A percentile compares a stretch with the other conserved stretches of the same genome.
These are phyloP conservation scores for Panagrolaimus sp. DNA, from an alignment of 1,140 invertebrate species.

Conservation along the genomic window DNA sequence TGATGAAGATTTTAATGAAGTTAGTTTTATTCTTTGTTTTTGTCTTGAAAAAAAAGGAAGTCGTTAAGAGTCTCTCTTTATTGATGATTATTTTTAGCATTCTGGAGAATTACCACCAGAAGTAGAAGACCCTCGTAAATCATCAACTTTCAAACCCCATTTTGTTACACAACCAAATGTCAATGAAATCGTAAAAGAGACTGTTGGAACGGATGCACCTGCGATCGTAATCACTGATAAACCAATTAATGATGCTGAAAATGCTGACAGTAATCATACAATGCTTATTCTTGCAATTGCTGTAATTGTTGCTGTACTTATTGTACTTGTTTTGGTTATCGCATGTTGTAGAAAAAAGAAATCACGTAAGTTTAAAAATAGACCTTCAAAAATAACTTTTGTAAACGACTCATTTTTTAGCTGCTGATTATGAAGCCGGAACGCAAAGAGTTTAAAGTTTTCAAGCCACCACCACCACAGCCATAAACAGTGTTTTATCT, in stretches of 20 bases:
- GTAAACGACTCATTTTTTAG: too few relatives aligned
- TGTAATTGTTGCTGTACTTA: constrained; percentile 3
- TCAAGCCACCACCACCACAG: too few relatives aligned
- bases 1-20: constrained; percentile 8
- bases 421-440: too few relatives aligned
- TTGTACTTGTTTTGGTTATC: neutral
- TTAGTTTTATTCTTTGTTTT: neutral
- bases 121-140: neutral
- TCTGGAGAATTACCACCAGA: constrained; percentile 3
- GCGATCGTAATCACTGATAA: neutral
- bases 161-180: constrained; percentile 4
- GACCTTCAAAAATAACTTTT: neutral
- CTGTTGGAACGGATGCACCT: neutral
- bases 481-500: too few relatives aligned
- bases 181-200: too few relatives aligned
- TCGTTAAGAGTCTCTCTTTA: too few relatives aligned
- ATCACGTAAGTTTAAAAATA: neutral
- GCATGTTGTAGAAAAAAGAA: constrained; percentile 1
- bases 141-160: neutral
- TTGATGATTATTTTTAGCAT: neutral
- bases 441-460: too few relatives aligned
- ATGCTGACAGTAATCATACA: neutral
- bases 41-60: too few relatives aligned
- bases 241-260: neutral
- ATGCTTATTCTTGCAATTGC: neutral